These are phyloP conservation scores for Autographa pulchrina DNA, from an alignment of 2,888 invertebrate species.

Conservation along the genomic window DNA sequence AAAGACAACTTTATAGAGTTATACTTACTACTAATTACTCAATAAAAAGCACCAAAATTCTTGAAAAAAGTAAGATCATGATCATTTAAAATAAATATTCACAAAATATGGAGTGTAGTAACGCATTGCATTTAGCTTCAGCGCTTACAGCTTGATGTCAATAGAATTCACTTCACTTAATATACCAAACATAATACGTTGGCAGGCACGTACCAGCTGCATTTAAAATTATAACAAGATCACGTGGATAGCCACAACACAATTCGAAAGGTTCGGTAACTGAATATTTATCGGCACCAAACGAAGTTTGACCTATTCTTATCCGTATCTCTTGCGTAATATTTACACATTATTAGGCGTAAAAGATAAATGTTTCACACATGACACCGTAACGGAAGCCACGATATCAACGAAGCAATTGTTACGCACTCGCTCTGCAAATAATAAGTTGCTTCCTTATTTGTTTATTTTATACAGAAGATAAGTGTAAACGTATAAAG, in stretches of 20 bases:
- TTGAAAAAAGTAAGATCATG: not conserved
- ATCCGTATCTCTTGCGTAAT: conserved; percentile 56
- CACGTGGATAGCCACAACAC: conserved; percentile 67
- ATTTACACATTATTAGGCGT: conserved; percentile 44
- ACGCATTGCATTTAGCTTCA: conserved; percentile 20
- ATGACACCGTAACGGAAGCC: conserved; percentile 47
- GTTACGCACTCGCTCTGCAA: conserved; percentile 44
- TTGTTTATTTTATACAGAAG: conserved; percentile 22
- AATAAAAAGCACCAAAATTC: not conserved
- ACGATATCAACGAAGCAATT: conserved; percentile 46
- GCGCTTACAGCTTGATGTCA: conserved; percentile 30
- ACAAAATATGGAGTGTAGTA: not conserved
- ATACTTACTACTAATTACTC: not conserved
- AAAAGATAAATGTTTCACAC: conserved; percentile 57
- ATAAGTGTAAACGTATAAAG: conserved; percentile 19
- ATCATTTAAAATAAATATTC: not conserved
- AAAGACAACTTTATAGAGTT: not conserved
- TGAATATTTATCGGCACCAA: conserved; percentile 57
- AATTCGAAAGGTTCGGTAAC: conserved; percentile 40
- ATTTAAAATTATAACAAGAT: conserved; percentile 67
- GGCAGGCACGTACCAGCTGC: conserved; percentile 32
- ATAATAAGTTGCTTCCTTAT: conserved; percentile 39
- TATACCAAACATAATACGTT: conserved; percentile 47
- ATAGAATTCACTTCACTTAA: conserved; percentile 50
- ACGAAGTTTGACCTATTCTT: conserved; percentile 65